Evolutionary conservation across 2,113 vertebrate genomes (phyloP).

Genomic region (Corythoichthys intestinalis): DNA sequence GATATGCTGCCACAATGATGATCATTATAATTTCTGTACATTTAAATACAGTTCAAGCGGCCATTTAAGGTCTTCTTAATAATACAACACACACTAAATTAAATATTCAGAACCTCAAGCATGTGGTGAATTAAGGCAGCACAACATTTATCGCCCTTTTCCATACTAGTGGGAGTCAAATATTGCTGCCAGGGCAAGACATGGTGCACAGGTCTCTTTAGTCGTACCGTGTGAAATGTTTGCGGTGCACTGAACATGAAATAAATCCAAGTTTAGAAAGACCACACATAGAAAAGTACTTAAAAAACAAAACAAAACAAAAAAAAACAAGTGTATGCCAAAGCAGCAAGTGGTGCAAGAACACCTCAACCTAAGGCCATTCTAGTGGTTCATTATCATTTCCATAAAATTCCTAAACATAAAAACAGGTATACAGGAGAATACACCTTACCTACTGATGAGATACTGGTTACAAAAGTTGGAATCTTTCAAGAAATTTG

Average conservation of each 20-base stretch:
- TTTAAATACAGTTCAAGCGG: neutral
- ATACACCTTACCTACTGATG: neutral
- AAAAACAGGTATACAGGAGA: neutral
- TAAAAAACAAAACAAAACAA: neutral
- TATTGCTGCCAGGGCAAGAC: neutral
- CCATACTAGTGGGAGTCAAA: slow-evolving; percentile 18
- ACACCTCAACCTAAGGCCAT: neutral
- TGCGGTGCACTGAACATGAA: neutral
- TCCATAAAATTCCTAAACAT: neutral
- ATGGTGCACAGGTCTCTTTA: slow-evolving; percentile 1
- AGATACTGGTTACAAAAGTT: neutral
- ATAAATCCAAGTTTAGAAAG: neutral
- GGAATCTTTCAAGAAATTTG: too few species aligned
- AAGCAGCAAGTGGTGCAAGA: neutral
- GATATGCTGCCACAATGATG: neutral
- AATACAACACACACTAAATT: too few species aligned
- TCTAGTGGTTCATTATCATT: neutral
- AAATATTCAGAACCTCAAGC: neutral
- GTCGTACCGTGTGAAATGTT: neutral
- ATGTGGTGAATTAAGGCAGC: neutral
- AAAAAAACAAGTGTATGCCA: neutral
- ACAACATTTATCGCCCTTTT: slow-evolving; percentile 24
- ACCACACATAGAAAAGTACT: neutral
- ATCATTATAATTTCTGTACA: neutral
- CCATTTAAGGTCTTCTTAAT: too few species aligned